These are phyloP conservation scores for Eonycteris spelaea DNA, from an alignment of 2,113 vertebrate species.

Conservation along the genomic window DNA sequence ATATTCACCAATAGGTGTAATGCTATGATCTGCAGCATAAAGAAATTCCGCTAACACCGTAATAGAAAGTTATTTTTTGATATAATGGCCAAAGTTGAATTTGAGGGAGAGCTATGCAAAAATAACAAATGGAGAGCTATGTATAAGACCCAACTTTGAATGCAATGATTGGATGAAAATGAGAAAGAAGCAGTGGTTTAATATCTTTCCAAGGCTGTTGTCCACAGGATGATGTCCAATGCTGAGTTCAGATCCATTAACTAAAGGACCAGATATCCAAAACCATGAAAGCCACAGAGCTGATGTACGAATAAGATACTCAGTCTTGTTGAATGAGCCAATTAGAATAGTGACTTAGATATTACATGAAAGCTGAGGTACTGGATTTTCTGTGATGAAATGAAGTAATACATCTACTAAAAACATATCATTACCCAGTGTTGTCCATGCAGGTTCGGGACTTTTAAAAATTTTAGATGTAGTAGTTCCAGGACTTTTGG, in stretches of 20 bases:
- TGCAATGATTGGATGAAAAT: not conserved
- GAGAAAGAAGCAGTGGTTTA: not conserved
- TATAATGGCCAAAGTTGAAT: not conserved
- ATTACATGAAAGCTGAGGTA: not conserved
- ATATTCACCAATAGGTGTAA: not conserved
- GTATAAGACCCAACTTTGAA: not conserved
- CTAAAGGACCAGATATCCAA: not conserved
- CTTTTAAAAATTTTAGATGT: constrained; percentile 53
- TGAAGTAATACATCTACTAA: not conserved
- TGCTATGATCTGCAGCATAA: not conserved
- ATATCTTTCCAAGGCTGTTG: not conserved
- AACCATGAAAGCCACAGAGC: not conserved
- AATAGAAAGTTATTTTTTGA: not conserved
- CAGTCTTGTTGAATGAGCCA: not conserved
- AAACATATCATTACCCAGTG: constrained; percentile 24
- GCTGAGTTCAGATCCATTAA: not conserved
- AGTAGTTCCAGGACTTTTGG: constrained; percentile 42
- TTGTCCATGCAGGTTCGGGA: constrained; percentile 14
- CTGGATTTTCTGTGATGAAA: not conserved
- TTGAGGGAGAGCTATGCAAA: not conserved
- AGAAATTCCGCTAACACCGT: not conserved
- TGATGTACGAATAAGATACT: not conserved
- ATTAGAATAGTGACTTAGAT: not conserved
- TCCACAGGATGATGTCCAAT: not conserved
- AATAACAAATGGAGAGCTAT: not conserved